A percentile compares a stretch with the other conserved stretches of the same genome.
Evolutionary conservation across 2,113 vertebrate genomes (phyloP).

Genomic region (Hyaena hyaena): DNA sequence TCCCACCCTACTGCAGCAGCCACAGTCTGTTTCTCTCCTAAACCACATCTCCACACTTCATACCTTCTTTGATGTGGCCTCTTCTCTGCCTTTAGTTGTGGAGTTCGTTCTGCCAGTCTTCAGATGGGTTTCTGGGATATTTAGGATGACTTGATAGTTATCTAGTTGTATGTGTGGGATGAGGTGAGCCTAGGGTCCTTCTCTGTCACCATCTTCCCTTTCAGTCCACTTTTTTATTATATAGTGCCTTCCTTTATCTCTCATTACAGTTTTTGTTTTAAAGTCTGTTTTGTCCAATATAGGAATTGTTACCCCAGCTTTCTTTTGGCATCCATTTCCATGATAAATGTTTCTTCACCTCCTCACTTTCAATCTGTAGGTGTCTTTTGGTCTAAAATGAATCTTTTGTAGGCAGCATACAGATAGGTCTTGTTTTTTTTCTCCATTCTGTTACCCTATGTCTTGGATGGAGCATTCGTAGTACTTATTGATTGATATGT

Average conservation of each 20-base stretch:
- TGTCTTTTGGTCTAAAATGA: not conserved
- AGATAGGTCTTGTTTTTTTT: not conserved
- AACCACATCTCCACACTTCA: not conserved
- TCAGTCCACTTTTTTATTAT: not conserved
- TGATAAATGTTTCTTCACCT: not conserved
- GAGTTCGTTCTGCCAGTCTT: not conserved
- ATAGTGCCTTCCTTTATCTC: not conserved
- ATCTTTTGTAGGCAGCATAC: not conserved
- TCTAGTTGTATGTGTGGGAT: not conserved
- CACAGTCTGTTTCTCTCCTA: not conserved
- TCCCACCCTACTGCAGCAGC: not conserved
- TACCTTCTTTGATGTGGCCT: not conserved
- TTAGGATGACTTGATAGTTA: not conserved
- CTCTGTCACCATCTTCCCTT: not conserved
- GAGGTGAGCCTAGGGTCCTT: not conserved
- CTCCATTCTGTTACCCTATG: not conserved
- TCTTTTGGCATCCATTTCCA: not conserved
- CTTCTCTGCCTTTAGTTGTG: not conserved
- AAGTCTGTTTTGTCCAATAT: not conserved
- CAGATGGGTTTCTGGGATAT: not conserved
- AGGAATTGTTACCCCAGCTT: not conserved
- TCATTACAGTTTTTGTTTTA: not conserved
- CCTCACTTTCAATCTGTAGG: not conserved
- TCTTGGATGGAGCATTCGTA: not conserved
- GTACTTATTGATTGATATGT: not conserved